These are phyloP conservation scores for Manacus vitellinus DNA, from an alignment of 2,113 vertebrate species.

Conservation along the genomic window DNA sequence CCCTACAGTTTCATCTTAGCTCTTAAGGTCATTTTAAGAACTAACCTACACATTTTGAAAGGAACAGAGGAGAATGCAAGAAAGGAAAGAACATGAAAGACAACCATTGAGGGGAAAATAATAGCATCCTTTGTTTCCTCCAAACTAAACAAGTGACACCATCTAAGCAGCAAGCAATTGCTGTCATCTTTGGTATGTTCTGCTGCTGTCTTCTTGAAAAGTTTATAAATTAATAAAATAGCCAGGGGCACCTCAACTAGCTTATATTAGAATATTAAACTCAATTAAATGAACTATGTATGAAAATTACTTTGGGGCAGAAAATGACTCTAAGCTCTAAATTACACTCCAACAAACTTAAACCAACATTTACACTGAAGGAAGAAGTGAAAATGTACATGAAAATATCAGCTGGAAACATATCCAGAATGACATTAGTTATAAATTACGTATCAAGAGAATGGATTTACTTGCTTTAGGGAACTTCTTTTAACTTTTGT, in stretches of 20 bases:
- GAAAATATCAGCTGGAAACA: not conserved
- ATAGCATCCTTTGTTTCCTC: not conserved
- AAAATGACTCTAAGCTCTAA: not conserved
- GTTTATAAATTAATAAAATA: conserved; percentile 40
- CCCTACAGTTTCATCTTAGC: not conserved
- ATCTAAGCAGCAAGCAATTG: not conserved
- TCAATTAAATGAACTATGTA: not conserved
- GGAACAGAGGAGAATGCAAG: not conserved
- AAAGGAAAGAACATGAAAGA: not conserved
- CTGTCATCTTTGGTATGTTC: not conserved
- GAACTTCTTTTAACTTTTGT: not conserved
- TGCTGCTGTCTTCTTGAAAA: not conserved
- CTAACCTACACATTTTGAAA: not conserved
- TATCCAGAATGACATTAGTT: not conserved
- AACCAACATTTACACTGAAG: not conserved
- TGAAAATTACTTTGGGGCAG: conserved; percentile 33
- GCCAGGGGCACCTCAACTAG: not conserved
- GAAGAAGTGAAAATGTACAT: not conserved
- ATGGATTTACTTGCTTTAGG: not conserved
- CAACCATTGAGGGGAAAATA: not conserved
- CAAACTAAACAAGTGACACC: not conserved
- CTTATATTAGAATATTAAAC: conserved; percentile 26
- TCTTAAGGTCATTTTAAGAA: not conserved
- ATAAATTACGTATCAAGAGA: not conserved
- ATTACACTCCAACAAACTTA: not conserved